Percentiles rank a stretch among this genome's conserved stretches.
Evolutionary conservation across 2,888 invertebrate species (phyloP).

Genomic region (Scotopteryx bipunctaria): DNA sequence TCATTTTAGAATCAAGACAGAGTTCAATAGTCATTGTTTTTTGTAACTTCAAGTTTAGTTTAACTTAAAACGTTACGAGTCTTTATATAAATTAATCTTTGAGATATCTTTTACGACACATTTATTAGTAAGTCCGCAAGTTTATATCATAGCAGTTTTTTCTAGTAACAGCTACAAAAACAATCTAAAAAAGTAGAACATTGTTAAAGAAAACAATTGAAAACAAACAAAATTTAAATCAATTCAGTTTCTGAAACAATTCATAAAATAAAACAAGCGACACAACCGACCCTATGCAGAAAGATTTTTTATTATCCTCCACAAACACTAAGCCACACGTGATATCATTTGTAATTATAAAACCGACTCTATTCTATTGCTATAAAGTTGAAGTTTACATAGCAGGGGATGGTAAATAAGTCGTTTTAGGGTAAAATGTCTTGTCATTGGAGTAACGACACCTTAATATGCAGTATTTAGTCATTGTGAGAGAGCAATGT

Average conservation of each 20-base stretch:
- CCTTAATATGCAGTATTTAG: slow-evolving; percentile 80
- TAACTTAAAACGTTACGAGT: too few species aligned
- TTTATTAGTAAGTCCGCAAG: too few species aligned
- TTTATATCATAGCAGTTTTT: too few species aligned
- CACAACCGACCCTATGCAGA: slow-evolving; percentile 71
- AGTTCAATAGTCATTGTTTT: too few species aligned
- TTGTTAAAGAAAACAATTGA: slow-evolving; percentile 11
- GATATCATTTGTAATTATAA: slow-evolving; percentile 12
- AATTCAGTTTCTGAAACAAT: slow-evolving; percentile 68
- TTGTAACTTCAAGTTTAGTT: too few species aligned
- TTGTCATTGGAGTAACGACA: slow-evolving; percentile 78
- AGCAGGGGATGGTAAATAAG: slow-evolving; percentile 18
- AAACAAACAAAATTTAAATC: slow-evolving; percentile 59
- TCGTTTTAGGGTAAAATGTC: slow-evolving; percentile 39
- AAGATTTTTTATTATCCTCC: slow-evolving; percentile 57
- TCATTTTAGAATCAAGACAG: too few species aligned
- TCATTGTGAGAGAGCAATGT: slow-evolving; percentile 78
- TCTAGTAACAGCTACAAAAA: too few species aligned
- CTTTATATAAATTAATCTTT: too few species aligned
- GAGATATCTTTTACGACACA: too few species aligned
- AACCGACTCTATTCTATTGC: slow-evolving; percentile 16
- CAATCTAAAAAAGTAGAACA: too few species aligned
- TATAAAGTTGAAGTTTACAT: slow-evolving; percentile 37
- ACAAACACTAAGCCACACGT: slow-evolving; percentile 26
- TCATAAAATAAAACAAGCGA: slow-evolving; percentile 67